Base-by-base conservation (phyloP, 2,113 vertebrate genomes). In the Arizona elegans region DNA sequence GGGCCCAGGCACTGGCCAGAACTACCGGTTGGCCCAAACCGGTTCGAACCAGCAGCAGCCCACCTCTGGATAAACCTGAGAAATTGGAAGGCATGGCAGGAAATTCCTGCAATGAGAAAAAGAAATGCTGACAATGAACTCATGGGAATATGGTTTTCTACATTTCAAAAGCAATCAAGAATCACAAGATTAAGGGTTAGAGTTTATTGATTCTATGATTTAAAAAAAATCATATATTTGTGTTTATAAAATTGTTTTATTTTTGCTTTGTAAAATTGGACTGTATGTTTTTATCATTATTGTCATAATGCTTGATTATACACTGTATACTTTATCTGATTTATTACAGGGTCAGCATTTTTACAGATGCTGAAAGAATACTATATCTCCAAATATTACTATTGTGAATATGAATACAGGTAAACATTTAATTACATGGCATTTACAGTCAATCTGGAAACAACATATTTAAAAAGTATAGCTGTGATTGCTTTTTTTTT, bases 361-460 rank as follows among this genome's bases (percentile, higher is more conserved):
- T 86, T 91, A 33, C 5, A 70, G 65, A 15, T 70, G 65, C 12
- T 70, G 13, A 70, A 70, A 70, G 4, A 70, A 33, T 70, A 70
- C 29, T n/a, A 15, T 70, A n/a, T n/a, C 65, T n/a, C 55, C 95
- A 62, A 96, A 95, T 9, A 38, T 38, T 95, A 95, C 92, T 75
- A 88, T 95, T 96, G 97, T 91, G 38, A 94, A 92, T 58, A 91
- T 54, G 43, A 93, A 94, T 94, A 94, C 96, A 96, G 4, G 91
- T 91, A 38, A 96, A 5, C 87, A 26, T 95, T 87, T 96, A 97
- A 96, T 92, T 96, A 56, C 90, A 8, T 75, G 4, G 53, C 91
- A 93, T 95, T 58, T 93, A 92, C 92, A 94, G 90, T 86, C 43
- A 95, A 87, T 75, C 81, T 95, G 47, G 85, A 97, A 97, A 96